Base-by-base conservation (phyloP, 2,888 invertebrate species). In the Sminthurinus aureus region DNA sequence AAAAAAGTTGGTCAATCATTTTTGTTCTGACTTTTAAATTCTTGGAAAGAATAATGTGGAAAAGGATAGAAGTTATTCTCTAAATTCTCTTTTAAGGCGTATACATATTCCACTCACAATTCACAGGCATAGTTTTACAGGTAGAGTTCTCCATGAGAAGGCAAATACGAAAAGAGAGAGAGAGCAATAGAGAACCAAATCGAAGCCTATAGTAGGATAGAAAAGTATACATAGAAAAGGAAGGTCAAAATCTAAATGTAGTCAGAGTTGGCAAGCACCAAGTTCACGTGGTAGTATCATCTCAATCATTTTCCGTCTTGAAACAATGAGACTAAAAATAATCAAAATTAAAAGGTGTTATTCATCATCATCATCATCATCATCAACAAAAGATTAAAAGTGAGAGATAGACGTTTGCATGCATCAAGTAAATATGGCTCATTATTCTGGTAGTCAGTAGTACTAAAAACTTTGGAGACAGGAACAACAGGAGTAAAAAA, bases 181-280 rank as follows among this genome's bases (percentile, higher is more conserved):
- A 78, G 11, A 51, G 66, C 24, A 66, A n/a, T n/a, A 79, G 26
- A 26, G 26, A 79, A 22, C 22, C 8, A 58, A 9, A 71, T 71
- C 24, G 71, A 24, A 71, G 71, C 24, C 13, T 71, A 71, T 71
- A 71, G 11, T 71, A 22, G 11, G 22, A 2, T 71, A 11, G 71
- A 22, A 0, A 71, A 24, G 13, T 22, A 71, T 26, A 66, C 66
- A 66, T n/a, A 24, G 15, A 13, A 71, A 71, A 71, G 24, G 13
- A 75, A 51, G 51, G 50, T 75, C 51, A 75, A 75, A 75, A 75
- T 75, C 75, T 18, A 22, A 24, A 51, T 75, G 75, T 51, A 75
- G 75, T 22, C 51, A 38, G 38, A 38, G 18, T 75, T 51, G 51
- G 51, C 20, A 69, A 69, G 69, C 26, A 51, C 9, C 20, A 4